Conservation (phyloP, 2,113 vertebrate genomes). For the Nannospalax galili region DNA sequence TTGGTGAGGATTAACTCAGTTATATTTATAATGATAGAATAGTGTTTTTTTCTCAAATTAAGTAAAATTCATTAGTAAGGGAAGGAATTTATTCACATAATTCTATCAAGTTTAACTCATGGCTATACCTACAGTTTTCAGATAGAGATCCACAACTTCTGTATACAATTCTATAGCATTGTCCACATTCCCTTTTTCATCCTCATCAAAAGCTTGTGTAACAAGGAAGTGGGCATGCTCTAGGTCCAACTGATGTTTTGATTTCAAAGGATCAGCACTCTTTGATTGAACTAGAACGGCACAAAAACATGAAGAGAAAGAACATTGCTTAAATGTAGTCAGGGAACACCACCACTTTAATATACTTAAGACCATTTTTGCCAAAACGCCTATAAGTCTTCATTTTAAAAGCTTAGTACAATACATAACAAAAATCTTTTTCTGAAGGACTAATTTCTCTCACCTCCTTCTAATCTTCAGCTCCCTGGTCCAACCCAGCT, state of each 20-base stretch:
- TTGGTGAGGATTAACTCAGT: conserved; percentile 33
- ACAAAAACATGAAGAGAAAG: not conserved
- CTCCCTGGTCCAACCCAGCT: not conserved
- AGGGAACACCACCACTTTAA: conserved; percentile 12
- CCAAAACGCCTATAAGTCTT: conserved; percentile 19
- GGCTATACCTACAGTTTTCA: conserved; percentile 92
- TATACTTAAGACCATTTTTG: conserved; percentile 44
- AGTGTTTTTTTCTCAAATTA: conserved; percentile 76
- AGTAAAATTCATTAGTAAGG: conserved; percentile 71
- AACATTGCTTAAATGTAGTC: not conserved
- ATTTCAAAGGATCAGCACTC: conserved; percentile 94
- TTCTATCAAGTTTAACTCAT: conserved; percentile 81
- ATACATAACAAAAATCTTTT: not conserved
- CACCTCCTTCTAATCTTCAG: conserved; percentile 30
- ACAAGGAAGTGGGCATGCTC: conserved; percentile 98
- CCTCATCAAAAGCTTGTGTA: conserved; percentile 98
- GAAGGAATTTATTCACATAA: conserved; percentile 82
- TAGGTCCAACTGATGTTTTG: conserved; percentile 95
- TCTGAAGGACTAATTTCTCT: not conserved
- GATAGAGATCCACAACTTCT: conserved; percentile 97
- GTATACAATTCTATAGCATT: conserved; percentile 97
- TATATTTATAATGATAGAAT: conserved; percentile 31
- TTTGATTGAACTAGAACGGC: conserved; percentile 91
- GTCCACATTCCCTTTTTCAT: conserved; percentile 94
- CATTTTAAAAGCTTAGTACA: conserved; percentile 27